These are phyloP conservation scores for Anadara kagoshimensis DNA, from an alignment of 1,140 invertebrate species.

Conservation along the genomic window DNA sequence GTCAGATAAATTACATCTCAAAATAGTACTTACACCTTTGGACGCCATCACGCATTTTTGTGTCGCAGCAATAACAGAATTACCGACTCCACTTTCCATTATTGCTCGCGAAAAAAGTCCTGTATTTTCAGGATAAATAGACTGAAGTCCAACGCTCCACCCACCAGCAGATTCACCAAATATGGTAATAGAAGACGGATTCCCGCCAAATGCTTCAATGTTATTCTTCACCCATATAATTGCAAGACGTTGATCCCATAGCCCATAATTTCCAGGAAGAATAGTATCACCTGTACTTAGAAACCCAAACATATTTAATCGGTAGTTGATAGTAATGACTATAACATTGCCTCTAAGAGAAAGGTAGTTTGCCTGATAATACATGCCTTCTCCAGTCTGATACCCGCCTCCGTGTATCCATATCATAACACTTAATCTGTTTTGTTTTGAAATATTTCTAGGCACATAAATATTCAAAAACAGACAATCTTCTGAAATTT, in stretches of 20 bases:
- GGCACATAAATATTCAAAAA: conserved; percentile 91
- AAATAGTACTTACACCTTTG: too few relatives aligned
- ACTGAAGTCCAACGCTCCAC: conserved; percentile 89
- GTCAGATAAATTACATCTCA: too few relatives aligned
- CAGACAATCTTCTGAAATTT: conserved; percentile 93
- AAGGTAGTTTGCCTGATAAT: conserved; percentile 87
- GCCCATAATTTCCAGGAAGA: conserved; percentile 66
- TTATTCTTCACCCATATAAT: conserved; percentile 85
- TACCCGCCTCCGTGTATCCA: conserved; percentile 98
- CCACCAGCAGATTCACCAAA: conserved; percentile 97
- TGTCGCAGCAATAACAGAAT: too few relatives aligned
- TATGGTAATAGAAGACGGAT: conserved; percentile 92
- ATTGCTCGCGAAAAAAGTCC: conserved; percentile 41
- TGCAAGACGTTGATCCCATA: conserved; percentile 89
- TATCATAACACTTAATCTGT: conserved; percentile 84
- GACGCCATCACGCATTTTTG: too few relatives aligned
- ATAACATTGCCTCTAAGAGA: conserved; percentile 86
- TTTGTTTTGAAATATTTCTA: conserved; percentile 59
- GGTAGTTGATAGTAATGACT: conserved; percentile 83
- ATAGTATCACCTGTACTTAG: conserved; percentile 71
- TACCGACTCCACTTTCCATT: conserved; percentile 32
- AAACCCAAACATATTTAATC: conserved; percentile 90
- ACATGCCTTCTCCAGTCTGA: conserved; percentile 90
- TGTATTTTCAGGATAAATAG: conserved; percentile 14
- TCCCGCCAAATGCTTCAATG: conserved; percentile 91